A percentile compares a stretch with the other conserved stretches of the same genome.
Evolutionary conservation across 2,888 invertebrate genomes (phyloP).

Genomic region (Zhuqinia jingwanae): DNA sequence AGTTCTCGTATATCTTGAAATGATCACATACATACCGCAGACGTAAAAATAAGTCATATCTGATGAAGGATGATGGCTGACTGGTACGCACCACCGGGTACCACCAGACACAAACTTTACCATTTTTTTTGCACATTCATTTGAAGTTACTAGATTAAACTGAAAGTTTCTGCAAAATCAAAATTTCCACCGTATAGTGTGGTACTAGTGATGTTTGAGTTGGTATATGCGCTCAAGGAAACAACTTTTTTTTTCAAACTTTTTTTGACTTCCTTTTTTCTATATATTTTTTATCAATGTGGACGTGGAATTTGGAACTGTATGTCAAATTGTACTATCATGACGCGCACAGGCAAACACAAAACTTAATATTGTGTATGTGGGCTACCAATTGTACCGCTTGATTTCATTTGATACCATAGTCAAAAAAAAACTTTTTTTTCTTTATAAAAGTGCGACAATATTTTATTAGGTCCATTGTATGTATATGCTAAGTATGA

Average conservation of each 20-base stretch:
- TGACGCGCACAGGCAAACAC: background rate
- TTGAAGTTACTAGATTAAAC: conserved; percentile 9
- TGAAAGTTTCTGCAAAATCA: conserved; percentile 31
- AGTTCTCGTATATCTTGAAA: background rate
- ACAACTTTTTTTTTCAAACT: conserved; percentile 32
- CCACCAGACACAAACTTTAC: conserved; percentile 6
- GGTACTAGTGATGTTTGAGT: too few species aligned
- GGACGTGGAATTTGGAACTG: background rate
- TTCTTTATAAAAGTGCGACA: background rate
- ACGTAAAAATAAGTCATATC: background rate
- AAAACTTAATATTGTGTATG: conserved; percentile 9
- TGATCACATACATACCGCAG: background rate
- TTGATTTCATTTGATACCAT: conserved; percentile 13
- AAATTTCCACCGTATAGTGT: conserved; percentile 1
- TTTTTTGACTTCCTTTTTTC: conserved; percentile 17
- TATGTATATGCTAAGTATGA: conserved; percentile 41
- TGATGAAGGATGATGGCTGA: background rate
- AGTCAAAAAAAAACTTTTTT: background rate
- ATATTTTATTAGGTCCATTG: conserved; percentile 31
- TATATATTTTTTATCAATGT: too few species aligned
- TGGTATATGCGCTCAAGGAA: background rate
- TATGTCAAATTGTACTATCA: background rate
- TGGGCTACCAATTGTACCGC: conserved; percentile 20
- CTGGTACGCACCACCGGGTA: conserved; percentile 13
- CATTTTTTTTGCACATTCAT: conserved; percentile 19